phyloP scores from a whole-genome alignment of 2,113 vertebrate species.

The Azemiops feae region DNA sequence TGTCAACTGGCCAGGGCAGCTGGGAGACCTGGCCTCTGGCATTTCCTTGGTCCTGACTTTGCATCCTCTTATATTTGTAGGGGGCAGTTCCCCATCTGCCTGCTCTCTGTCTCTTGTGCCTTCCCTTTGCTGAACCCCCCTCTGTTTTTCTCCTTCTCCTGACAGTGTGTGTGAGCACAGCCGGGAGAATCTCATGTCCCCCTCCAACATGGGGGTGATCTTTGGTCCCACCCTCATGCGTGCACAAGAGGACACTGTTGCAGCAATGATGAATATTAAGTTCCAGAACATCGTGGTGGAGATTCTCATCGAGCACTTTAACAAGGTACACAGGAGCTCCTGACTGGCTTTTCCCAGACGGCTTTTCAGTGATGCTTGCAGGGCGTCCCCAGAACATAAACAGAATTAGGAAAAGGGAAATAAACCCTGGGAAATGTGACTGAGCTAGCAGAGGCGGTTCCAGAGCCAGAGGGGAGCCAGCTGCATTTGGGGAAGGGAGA shows the following conservation, averaged over 20 bases:
- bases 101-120: too few species aligned
- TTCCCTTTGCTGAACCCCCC: not conserved
- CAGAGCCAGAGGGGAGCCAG: not conserved
- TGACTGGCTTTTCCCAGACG: rapidly evolving
- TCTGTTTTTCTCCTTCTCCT: slow-evolving; percentile 14
- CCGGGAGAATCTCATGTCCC: slow-evolving; percentile 88
- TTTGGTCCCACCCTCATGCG: slow-evolving; percentile 95
- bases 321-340: slow-evolving; percentile 75
- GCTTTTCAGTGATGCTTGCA: too few species aligned
- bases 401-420: not conserved
- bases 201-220: slow-evolving; percentile 96
- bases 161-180: slow-evolving; percentile 88
- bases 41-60: not conserved
- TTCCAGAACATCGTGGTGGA: slow-evolving; percentile 97
- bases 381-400: not conserved
- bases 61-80: not conserved
- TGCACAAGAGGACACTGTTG: slow-evolving; percentile 92
- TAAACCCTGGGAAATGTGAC: not conserved
- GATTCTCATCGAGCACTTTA: slow-evolving; percentile 91
- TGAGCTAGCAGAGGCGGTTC: not conserved
- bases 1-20: not conserved
- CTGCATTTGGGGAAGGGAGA: not conserved
- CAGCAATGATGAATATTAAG: slow-evolving; percentile 98
- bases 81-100: not conserved
- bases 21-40: not conserved